Evolutionary conservation across 2,888 invertebrate species (phyloP).

Genomic region (Hypolimnas misippus): DNA sequence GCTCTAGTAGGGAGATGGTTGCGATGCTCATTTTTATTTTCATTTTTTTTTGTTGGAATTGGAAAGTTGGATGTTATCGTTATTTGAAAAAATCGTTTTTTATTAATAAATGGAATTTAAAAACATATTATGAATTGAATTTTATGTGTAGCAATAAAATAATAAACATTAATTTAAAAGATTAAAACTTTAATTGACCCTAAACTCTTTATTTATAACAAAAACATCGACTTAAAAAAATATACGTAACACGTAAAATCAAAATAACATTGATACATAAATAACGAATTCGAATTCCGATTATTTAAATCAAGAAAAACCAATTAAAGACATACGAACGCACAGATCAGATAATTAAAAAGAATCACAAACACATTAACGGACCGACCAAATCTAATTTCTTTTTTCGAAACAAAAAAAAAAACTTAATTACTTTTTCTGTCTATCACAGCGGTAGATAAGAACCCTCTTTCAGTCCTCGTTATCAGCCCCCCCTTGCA

Average conservation of each 20-base stretch:
- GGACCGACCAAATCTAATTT: constrained; percentile 65
- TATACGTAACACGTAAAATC: no score
- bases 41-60: neutral
- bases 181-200: no score
- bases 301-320: constrained; percentile 7
- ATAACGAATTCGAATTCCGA: neutral
- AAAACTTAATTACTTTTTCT: constrained; percentile 80
- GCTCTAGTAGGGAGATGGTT: constrained; percentile 14
- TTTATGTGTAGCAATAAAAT: no score
- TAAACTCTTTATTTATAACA: no score
- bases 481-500: constrained; percentile 70
- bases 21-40: constrained; percentile 15
- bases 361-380: constrained; percentile 76
- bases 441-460: constrained; percentile 74
- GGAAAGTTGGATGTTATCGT: neutral
- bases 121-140: no score
- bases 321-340: constrained; percentile 35
- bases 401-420: constrained; percentile 70
- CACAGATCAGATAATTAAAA: constrained; percentile 64
- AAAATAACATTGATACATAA: neutral
- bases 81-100: neutral
- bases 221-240: no score
- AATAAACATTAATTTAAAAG: no score
- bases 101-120: neutral
- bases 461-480: constrained; percentile 68